Conservation (phyloP, 2,888 invertebrate species). For the Allolobophora icterica region DNA sequence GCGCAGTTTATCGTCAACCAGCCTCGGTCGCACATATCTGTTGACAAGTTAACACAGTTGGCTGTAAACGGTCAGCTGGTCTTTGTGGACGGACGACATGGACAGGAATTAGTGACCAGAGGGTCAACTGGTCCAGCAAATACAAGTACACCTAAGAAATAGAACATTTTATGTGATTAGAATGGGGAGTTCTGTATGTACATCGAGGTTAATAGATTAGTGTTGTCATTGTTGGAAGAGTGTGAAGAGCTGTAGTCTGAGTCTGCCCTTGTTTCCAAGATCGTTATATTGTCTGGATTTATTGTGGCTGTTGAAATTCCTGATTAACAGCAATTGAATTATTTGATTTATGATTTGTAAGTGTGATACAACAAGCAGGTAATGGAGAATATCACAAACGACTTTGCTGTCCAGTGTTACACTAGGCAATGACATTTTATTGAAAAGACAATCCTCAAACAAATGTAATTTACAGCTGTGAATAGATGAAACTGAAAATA, state of each 20-base stretch:
- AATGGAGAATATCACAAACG: neutral
- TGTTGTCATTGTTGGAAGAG: neutral
- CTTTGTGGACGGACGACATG: conserved; percentile 12
- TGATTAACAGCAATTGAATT: neutral
- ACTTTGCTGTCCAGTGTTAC: neutral
- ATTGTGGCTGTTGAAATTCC: neutral
- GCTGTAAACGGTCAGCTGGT: conserved; percentile 19
- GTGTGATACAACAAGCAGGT: neutral
- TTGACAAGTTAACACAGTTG: conserved; percentile 24
- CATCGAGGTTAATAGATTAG: neutral
- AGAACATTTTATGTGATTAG: neutral
- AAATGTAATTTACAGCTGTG: conserved; percentile 11
- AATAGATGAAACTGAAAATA: neutral
- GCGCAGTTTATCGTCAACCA: conserved; percentile 24
- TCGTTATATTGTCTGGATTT: neutral
- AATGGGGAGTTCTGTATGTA: neutral
- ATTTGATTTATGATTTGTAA: conserved; percentile 6
- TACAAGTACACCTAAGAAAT: conserved; percentile 17
- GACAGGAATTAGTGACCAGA: neutral
- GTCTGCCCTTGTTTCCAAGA: neutral
- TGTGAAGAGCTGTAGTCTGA: neutral
- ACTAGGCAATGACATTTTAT: neutral
- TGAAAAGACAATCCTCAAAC: neutral
- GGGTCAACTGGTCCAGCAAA: neutral
- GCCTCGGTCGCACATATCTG: neutral